Evolutionary conservation across 2,888 invertebrate genomes (phyloP).

Genomic region (Mimas tiliae): DNA sequence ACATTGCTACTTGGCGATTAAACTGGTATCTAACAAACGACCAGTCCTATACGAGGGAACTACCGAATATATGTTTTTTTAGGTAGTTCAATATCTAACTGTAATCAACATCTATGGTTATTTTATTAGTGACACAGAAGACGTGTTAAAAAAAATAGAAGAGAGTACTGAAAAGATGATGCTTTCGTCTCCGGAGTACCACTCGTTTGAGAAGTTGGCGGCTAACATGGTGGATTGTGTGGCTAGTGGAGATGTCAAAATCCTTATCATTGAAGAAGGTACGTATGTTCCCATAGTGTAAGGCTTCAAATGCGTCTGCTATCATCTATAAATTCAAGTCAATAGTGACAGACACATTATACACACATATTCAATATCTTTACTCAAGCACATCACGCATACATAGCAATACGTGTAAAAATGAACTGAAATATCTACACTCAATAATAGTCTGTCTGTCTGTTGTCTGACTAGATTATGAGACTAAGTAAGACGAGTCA

Average conservation of each 20-base stretch:
- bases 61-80: too few relatives aligned
- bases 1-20: too few relatives aligned
- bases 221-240: constrained; percentile 70
- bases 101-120: not conserved
- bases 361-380: too few relatives aligned
- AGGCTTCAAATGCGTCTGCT: too few relatives aligned
- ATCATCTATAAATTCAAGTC: too few relatives aligned
- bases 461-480: too few relatives aligned
- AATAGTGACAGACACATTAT: not conserved
- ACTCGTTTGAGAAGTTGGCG: constrained; percentile 62
- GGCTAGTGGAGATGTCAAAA: constrained; percentile 67
- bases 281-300: not conserved
- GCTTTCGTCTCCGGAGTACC: constrained; percentile 70
- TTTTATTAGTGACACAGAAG: constrained; percentile 59
- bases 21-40: too few relatives aligned
- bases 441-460: too few relatives aligned
- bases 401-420: not conserved
- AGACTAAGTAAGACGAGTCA: too few relatives aligned
- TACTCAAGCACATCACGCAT: not conserved
- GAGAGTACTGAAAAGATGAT: constrained; percentile 54
- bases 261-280: constrained; percentile 75
- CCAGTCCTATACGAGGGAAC: too few relatives aligned
- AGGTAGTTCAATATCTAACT: too few relatives aligned
- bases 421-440: too few relatives aligned
- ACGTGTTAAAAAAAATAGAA: constrained; percentile 59